A percentile compares a stretch with the other conserved stretches of the same genome.
These are phyloP conservation scores for Macquaria ambigua DNA, from an alignment of 2,113 vertebrate genomes.

Conservation along the genomic window DNA sequence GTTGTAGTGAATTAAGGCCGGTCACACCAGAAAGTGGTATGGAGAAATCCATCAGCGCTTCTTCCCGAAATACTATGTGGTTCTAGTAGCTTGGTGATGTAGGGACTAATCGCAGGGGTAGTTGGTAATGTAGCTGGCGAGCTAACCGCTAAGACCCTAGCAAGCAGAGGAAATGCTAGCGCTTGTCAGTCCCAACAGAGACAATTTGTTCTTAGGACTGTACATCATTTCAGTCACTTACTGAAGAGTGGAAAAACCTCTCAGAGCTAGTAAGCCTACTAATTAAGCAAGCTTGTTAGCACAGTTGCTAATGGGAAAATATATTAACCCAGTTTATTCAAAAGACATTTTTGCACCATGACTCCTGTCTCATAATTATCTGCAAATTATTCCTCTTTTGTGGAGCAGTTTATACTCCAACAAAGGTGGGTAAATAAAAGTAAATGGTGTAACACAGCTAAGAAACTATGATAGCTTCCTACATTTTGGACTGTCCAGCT, in stretches of 20 bases:
- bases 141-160: neutral
- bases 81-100: no score
- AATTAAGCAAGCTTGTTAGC: neutral
- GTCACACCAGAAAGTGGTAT: neutral
- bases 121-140: neutral
- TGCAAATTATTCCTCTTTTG: neutral
- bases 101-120: no score
- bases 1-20: neutral
- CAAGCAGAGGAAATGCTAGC: neutral
- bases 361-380: neutral
- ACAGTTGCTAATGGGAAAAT: neutral
- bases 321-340: neutral
- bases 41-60: neutral
- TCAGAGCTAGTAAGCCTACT: neutral
- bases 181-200: neutral
- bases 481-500: neutral
- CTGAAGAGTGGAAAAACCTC: neutral
- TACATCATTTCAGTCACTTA: neutral
- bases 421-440: neutral
- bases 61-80: no score
- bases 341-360: neutral
- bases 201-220: neutral
- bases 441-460: neutral
- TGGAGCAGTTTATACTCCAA: neutral
- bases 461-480: neutral